These are phyloP conservation scores for Cephalotes varians DNA, from an alignment of 2,888 invertebrate genomes.

Conservation along the genomic window DNA sequence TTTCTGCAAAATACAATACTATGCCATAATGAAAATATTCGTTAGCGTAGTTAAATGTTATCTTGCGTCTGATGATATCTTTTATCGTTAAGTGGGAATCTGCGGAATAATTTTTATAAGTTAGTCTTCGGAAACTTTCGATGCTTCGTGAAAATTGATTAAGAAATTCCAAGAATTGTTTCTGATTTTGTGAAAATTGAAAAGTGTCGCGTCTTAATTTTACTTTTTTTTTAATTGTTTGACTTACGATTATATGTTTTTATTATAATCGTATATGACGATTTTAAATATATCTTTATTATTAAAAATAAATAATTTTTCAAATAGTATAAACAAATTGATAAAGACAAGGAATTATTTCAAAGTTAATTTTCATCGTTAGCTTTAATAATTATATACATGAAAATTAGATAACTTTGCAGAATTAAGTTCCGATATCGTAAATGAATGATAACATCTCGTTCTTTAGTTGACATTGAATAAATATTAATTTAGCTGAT, in stretches of 20 bases:
- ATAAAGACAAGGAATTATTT: not conserved
- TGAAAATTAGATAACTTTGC: not conserved
- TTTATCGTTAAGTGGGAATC: not conserved
- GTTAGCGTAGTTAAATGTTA: conserved; percentile 17
- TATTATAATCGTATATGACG: too few relatives aligned
- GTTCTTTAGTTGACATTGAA: not conserved
- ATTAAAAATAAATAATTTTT: not conserved
- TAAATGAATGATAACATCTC: not conserved
- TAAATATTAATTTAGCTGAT: not conserved
- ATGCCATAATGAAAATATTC: not conserved
- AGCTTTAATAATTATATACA: not conserved
- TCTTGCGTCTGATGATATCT: conserved; percentile 46
- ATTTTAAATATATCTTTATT: not conserved
- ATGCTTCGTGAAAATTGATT: conserved; percentile 47
- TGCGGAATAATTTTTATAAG: conserved; percentile 28
- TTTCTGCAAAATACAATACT: not conserved
- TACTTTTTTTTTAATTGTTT: not conserved
- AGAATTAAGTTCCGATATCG: conserved; percentile 2
- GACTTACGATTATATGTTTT: not conserved
- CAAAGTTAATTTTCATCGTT: not conserved
- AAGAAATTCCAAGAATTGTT: conserved; percentile 7
- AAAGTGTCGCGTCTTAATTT: not conserved
- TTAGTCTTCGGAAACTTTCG: conserved; percentile 51
- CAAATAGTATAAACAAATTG: not conserved
- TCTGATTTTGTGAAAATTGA: conserved; percentile 6